Percentiles rank a stretch among this genome's conserved stretches.
These are phyloP conservation scores for Lithosia quadra DNA, from an alignment of 2,888 invertebrate genomes.

Conservation along the genomic window DNA sequence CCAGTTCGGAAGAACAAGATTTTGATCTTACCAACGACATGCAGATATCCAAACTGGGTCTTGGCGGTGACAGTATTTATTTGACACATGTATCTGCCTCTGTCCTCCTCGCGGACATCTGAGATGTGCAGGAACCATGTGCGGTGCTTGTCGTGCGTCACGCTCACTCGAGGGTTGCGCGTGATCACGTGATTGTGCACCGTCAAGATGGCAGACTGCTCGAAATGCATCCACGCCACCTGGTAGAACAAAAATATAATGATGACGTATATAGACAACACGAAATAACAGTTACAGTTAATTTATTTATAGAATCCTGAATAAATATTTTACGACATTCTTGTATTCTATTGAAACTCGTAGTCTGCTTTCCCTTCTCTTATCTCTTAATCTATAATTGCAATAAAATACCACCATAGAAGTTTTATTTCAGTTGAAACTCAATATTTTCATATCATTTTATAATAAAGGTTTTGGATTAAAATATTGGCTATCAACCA, in stretches of 20 bases:
- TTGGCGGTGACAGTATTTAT: slow-evolving; percentile 97
- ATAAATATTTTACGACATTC: too few relatives aligned
- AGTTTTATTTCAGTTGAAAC: not conserved
- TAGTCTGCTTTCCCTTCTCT: too few relatives aligned
- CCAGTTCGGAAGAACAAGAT: not conserved
- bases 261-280: not conserved
- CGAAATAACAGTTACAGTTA: not conserved
- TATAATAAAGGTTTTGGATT: not conserved
- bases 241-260: slow-evolving; percentile 71
- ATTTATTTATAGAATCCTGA: too few relatives aligned
- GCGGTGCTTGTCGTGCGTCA: slow-evolving; percentile 96
- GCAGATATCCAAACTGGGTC: slow-evolving; percentile 96
- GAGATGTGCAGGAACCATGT: slow-evolving; percentile 97
- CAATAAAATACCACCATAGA: too few relatives aligned
- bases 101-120: slow-evolving; percentile 96
- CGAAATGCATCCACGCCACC: slow-evolving; percentile 99
- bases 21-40: slow-evolving; percentile 93
- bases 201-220: slow-evolving; percentile 96
- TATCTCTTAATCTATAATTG: too few relatives aligned
- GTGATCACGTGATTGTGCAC: slow-evolving; percentile 98
- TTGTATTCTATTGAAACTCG: too few relatives aligned
- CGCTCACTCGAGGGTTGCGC: slow-evolving; percentile 95
- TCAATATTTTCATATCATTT: not conserved
- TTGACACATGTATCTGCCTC: slow-evolving; percentile 97
- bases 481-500: not conserved